Evolutionary conservation across 2,113 vertebrate genomes (phyloP), one percentile per base, ranked within the genome.

Genomic region (Ardeotis arabs): DNA sequence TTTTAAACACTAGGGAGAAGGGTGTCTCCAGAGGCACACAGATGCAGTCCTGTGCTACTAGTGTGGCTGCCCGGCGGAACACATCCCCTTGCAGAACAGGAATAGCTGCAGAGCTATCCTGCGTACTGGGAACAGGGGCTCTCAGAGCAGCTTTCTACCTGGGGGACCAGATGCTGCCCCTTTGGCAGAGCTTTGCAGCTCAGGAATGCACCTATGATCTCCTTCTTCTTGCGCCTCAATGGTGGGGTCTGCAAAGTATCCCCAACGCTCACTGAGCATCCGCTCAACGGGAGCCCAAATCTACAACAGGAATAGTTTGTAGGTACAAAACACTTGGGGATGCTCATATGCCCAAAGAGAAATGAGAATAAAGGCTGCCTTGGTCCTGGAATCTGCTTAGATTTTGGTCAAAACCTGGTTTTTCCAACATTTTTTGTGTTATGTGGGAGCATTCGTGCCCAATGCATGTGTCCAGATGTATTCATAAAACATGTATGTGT

Each of bases 121-220:
- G 0, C 0, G 0, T 60, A 22, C 31, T 25, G 53, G 24, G 60
- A 93, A 35, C 21, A 21, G 16, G 0, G 0, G 29, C 7, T 47
- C 39, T 69, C 18, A 44, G 22, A 55, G 44, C 41, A 82, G 7
- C 25, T 72, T 50, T 52, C 59, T 55, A 4, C 37, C 19, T 72
- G 31, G 7, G 7, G 6, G 9, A 62, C 8, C 33, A 72, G 28
- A 55, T 5, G 7, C 22, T 4, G 3, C 24, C 41, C 8, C 25
- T 68, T 39, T 13, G 47, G 53, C 33, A 67, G 82, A 91, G 45
- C 41, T 91, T 33, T 92, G n/a, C 28, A 82, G 64, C n/a, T 20
- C 6, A 4, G 45, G 31, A 93, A 33, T 18, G 60, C 14, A 69
- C 10, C 6, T 49, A 0, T 58, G 27, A 23, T 53, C 12, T 53